phyloP scores from a whole-genome alignment of 2,888 invertebrate species.

The Nephrotoma appendiculata region DNA sequence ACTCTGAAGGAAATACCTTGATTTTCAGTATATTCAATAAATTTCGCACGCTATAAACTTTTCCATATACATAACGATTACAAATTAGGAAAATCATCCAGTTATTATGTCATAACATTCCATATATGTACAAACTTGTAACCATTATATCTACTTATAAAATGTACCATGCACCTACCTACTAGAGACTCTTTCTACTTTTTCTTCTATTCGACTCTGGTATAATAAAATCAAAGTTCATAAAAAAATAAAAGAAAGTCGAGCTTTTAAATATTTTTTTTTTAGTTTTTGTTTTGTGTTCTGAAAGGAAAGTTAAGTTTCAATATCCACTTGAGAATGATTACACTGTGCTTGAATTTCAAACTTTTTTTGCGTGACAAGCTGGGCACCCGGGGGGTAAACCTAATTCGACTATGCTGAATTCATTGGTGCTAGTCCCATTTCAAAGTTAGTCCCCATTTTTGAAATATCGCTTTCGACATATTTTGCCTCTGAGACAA shows the following conservation, averaged over 20 bases:
- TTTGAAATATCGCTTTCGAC: too few relatives aligned
- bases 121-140: neutral
- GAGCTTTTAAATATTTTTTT: neutral
- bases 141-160: neutral
- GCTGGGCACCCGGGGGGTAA: too few relatives aligned
- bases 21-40: neutral
- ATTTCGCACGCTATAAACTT: neutral
- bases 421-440: too few relatives aligned
- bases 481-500: too few relatives aligned
- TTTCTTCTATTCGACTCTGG: neutral
- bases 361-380: too few relatives aligned
- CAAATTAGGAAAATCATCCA: neutral
- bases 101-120: neutral
- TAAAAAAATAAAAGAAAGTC: neutral
- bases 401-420: too few relatives aligned
- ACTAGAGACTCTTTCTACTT: neutral
- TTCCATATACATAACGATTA: neutral
- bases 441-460: too few relatives aligned
- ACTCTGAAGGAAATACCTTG: neutral
- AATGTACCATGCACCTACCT: neutral
- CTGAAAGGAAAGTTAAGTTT: constrained; percentile 1
- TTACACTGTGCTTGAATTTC: too few relatives aligned
- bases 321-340: constrained; percentile 2
- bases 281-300: neutral
- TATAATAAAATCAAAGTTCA: neutral